Evolutionary conservation across 1,140 invertebrate genomes (phyloP), one percentile per base, ranked within the genome.

Genomic region (Drosophila lacertosa): DNA sequence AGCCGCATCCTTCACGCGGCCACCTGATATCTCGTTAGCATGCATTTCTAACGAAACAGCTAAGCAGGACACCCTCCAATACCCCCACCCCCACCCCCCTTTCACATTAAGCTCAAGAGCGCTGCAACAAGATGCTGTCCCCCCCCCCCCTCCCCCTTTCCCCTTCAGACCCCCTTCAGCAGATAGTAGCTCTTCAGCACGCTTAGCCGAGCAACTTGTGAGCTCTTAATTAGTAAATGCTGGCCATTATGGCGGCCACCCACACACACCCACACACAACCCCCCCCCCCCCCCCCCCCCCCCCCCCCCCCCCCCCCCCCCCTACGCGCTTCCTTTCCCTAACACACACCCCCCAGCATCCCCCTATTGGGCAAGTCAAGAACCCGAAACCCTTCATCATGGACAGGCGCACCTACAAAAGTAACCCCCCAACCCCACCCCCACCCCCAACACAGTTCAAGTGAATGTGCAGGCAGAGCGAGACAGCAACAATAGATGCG

Each of bases 221-320:
- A 84, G 81, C 81, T 84, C 81, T 84, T 84, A 84, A 84, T 84
- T 84, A 84, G 81, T 84, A 84, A 84, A 84, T 84, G 77, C 73
- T 80, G 73, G 68, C 81, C 81, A 84, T 84, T 86, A 84, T 86
- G 82, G 77, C 74, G 81, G 68, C 64, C 15, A 9, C 51, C 50
- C 15, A 3, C 6, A 3, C 11, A 10, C 2, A 20, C 7, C 2
- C 20, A 5, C 24, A 26, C 4, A 22, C 20, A 15, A 10, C 11
- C 0, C 5, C n/a, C 51, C 13, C 15, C 5, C 9, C 47, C 47
- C 48, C 15, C 2, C 18, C 10, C 11, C 0, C 4, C 11, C 45
- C n/a, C 15, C 4, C 10, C 47, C 48, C 50, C 10, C 47, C 48
- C 50, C 11, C 0, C 5, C n/a, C 51, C 13, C 15, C 5, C 9